Conservation (phyloP, 1,140 invertebrate species). For the Planococcus citri region DNA sequence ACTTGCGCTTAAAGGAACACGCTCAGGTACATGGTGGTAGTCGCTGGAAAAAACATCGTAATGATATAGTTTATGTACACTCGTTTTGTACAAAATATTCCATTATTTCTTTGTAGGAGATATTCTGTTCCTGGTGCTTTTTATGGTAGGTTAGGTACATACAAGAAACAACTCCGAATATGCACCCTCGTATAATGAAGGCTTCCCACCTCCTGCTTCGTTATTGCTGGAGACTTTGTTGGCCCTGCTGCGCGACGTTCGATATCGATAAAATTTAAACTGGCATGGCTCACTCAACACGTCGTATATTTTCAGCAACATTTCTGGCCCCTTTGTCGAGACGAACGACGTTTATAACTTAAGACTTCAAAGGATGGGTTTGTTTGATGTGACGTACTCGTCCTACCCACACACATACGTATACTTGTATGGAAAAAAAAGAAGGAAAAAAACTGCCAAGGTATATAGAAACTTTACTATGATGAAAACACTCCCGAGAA, state of each 20-base stretch:
- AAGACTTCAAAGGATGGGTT: not conserved
- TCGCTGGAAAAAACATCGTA: not conserved
- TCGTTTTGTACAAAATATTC: not conserved
- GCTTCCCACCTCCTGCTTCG: not conserved
- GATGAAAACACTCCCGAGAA: too few species aligned
- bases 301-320: constrained; percentile 1
- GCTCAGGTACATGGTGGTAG: too few species aligned
- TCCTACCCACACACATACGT: too few species aligned
- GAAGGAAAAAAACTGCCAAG: too few species aligned
- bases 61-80: not conserved
- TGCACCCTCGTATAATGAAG: not conserved
- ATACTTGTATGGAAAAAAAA: too few species aligned
- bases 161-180: not conserved
- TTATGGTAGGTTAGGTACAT: too few species aligned
- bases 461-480: too few species aligned
- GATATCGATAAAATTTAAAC: not conserved
- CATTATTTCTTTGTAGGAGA: constrained; percentile 4
- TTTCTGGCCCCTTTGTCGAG: not conserved
- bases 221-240: too few species aligned
- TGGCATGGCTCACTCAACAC: constrained; percentile 1
- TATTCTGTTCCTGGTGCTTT: not conserved
- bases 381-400: too few species aligned
- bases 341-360: not conserved
- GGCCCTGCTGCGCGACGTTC: not conserved
- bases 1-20: too few species aligned